Evolutionary conservation across 2,797 vertebrate species (phyloP).

Genomic region (Lepidocolaptes lacrymiger): DNA sequence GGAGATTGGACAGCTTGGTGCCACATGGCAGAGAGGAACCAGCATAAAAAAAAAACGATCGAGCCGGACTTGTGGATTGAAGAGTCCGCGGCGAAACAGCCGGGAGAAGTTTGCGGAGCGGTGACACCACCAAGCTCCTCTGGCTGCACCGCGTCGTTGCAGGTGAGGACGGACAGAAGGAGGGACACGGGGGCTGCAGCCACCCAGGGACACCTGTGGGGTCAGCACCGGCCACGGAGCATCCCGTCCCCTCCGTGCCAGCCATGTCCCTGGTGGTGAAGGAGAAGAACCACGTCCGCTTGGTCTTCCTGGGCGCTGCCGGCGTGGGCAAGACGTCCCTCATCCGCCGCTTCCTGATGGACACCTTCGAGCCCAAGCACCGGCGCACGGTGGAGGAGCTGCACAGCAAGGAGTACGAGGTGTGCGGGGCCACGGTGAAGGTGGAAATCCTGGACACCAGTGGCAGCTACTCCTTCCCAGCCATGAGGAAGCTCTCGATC

Average conservation of each 20-base stretch:
- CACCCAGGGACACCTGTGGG: neutral
- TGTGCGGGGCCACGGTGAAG: conserved; percentile 83
- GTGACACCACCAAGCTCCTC: neutral
- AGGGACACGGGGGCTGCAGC: neutral
- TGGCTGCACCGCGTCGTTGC: neutral
- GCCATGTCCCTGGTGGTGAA: conserved; percentile 83
- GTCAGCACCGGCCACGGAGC: neutral
- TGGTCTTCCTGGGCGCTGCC: conserved; percentile 90
- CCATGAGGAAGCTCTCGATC: conserved; percentile 92
- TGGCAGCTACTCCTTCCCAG: conserved; percentile 92
- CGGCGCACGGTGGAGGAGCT: conserved; percentile 89
- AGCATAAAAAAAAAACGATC: conserved; percentile 51
- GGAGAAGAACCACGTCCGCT: conserved; percentile 87
- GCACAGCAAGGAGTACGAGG: conserved; percentile 88
- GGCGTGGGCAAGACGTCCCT: conserved; percentile 91
- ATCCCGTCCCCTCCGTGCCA: neutral
- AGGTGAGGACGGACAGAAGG: neutral
- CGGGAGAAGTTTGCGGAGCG: conserved; percentile 7
- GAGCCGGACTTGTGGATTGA: neutral
- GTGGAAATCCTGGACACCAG: conserved; percentile 93
- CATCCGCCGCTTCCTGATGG: conserved; percentile 88
- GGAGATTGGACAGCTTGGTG: conserved; percentile 64
- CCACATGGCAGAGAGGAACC: conserved; percentile 49
- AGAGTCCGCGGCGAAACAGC: neutral
- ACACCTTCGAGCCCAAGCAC: conserved; percentile 90